Base-by-base conservation (phyloP, 2,797 vertebrate species). In the Macropodus opercularis region DNA sequence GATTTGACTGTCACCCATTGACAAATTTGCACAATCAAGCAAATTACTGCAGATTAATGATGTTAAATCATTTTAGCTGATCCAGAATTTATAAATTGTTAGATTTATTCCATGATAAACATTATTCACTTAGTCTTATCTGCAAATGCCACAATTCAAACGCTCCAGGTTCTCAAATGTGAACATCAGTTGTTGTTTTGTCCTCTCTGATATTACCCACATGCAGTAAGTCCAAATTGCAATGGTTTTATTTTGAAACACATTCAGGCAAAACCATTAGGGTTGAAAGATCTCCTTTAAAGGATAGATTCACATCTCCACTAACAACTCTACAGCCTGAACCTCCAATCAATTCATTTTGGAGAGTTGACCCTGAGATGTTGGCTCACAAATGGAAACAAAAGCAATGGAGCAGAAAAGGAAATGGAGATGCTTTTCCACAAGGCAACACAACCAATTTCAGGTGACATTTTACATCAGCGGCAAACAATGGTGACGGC, bases 391-490 rank as follows among this genome's bases (percentile, higher is more conserved):
- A 58, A 59, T 24, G 58, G 42, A 77, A 80, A 82, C 72, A 75
- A 73, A 82, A 53, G 57, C 68, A 34, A 18, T 9, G 55, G 54
- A 72, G 71, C 62, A 63, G 64, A 72, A 78, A 63, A 29, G 64
- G 43, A 84, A 78, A 78, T 19, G 44, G 58, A 77, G 77, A 74
- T 49, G 50, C 62, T 72, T 80, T 79, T 74, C 65, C 44, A 61
- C n/a, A 3, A 69, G 59, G 72, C 76, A 81, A 81, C 77, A 63
- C 56, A 83, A 75, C 72, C 85, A 82, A 86, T 88, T 87, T 74
- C 73, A 77, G 81, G 59, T 87, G 84, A 87, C 87, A 87, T 89
- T 87, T 86, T 74, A 84, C 77, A 84, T 80, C 85, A 78, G 61
- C 72, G 57, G 50, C 55, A 72, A 77, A 79, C 77, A 55, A 59